phyloP scores from a whole-genome alignment of 2,113 vertebrate genomes.

The Apodemus speciosus region DNA sequence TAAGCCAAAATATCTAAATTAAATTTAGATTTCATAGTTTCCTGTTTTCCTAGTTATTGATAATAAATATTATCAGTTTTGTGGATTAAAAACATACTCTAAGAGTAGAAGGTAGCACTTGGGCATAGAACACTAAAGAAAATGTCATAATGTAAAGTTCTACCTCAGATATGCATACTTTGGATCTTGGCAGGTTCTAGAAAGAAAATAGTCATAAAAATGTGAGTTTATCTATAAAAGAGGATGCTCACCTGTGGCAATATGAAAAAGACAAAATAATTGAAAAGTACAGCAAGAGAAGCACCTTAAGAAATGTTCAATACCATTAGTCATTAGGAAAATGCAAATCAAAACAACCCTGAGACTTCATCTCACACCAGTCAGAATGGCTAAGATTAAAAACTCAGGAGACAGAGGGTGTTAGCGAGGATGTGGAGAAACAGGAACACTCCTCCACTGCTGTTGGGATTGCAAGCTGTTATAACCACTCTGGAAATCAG shows the following conservation, averaged over 20 bases:
- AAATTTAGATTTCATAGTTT: background rate
- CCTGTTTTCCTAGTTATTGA: background rate
- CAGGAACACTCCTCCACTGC: too few relatives aligned
- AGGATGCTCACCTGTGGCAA: background rate
- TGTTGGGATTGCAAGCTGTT: too few relatives aligned
- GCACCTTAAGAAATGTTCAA: too few relatives aligned
- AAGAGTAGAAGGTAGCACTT: constrained; percentile 11
- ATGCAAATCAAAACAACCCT: too few relatives aligned
- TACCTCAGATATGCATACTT: background rate
- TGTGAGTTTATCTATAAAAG: constrained; percentile 40
- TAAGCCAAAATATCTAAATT: constrained; percentile 7
- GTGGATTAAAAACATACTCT: background rate
- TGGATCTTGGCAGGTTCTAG: too few relatives aligned
- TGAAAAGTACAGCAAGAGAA: background rate
- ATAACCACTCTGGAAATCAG: too few relatives aligned
- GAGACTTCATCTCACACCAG: too few relatives aligned
- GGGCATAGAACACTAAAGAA: background rate
- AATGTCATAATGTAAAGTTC: background rate
- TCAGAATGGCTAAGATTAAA: too few relatives aligned
- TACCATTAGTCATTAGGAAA: too few relatives aligned
- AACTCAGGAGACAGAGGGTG: too few relatives aligned
- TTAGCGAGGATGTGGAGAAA: too few relatives aligned
- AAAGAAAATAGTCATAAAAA: constrained; percentile 57
- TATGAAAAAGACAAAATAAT: constrained; percentile 49
- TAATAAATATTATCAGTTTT: background rate